A percentile compares a stretch with the other conserved stretches of the same genome.
Evolutionary conservation across 37 sponge, comb jelly and placozoan species (phyloP).

Genomic region (Cliona cf. orientalis): DNA sequence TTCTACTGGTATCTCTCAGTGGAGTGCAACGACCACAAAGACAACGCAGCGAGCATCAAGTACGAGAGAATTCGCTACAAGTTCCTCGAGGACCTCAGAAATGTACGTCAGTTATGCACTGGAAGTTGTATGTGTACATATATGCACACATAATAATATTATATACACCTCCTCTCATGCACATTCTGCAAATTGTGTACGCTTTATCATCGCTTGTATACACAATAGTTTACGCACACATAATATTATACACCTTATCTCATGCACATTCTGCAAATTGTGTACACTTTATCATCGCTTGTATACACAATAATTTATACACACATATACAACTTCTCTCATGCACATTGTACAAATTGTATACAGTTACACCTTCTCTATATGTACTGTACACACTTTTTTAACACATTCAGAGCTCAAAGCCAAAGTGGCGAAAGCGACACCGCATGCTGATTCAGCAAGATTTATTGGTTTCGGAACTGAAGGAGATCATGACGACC

Average conservation of each 20-base stretch:
- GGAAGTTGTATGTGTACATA: not conserved
- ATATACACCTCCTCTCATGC: not conserved
- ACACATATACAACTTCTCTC: too few relatives aligned
- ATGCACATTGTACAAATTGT: too few relatives aligned
- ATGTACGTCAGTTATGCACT: not conserved
- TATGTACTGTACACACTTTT: too few relatives aligned
- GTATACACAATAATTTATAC: too few relatives aligned
- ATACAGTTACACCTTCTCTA: too few relatives aligned
- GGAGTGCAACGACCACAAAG: constrained; percentile 88
- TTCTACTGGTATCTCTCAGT: constrained; percentile 93
- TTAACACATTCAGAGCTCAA: constrained; percentile 54
- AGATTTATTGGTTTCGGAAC: constrained; percentile 39
- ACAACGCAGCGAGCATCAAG: constrained; percentile 28
- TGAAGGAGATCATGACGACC: constrained; percentile 43
- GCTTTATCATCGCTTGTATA: too few relatives aligned
- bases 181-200: too few relatives aligned
- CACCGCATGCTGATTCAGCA: constrained; percentile 79
- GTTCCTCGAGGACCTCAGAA: constrained; percentile 44
- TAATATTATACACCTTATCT: too few relatives aligned
- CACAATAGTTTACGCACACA: too few relatives aligned
- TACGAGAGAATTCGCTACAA: constrained; percentile 52
- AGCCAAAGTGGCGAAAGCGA: constrained; percentile 62
- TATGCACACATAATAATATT: not conserved
- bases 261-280: too few relatives aligned
- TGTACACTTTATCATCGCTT: too few relatives aligned